Evolutionary conservation across 2,113 vertebrate genomes (phyloP).

Genomic region (Gopherus evgoodei): DNA sequence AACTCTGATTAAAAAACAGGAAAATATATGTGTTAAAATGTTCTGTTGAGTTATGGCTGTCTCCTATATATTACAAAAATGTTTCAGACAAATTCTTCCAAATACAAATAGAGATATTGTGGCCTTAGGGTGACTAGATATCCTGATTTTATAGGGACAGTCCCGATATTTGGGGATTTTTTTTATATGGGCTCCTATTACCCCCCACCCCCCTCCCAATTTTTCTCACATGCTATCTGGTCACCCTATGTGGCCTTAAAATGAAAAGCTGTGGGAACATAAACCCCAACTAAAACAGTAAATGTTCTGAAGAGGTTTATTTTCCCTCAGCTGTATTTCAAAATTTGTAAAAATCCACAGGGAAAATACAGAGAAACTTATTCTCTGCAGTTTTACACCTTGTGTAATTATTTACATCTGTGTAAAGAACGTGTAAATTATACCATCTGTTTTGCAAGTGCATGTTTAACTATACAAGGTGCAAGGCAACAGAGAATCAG

Average conservation of each 20-base stretch:
- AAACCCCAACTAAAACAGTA: not conserved
- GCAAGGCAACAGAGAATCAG: not conserved
- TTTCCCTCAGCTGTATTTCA: not conserved
- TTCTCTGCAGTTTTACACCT: not conserved
- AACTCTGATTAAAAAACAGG: not conserved
- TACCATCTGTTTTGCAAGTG: not conserved
- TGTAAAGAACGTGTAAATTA: not conserved
- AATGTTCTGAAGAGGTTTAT: not conserved
- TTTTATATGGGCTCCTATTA: too few relatives aligned
- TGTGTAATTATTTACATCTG: not conserved
- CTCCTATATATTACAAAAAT: not conserved
- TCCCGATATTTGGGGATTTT: too few relatives aligned
- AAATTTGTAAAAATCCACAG: not conserved
- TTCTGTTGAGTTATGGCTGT: not conserved
- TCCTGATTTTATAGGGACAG: too few relatives aligned
- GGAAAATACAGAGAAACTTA: not conserved
- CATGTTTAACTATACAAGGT: not conserved
- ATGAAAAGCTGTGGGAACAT: not conserved
- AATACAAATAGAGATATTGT: not conserved
- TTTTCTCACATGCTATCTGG: too few relatives aligned
- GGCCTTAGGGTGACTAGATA: not conserved
- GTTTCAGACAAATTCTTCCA: not conserved
- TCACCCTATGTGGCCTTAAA: not conserved
- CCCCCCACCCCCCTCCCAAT: too few relatives aligned
- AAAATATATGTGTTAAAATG: not conserved